A percentile compares a stretch with the other conserved stretches of the same genome.
Evolutionary conservation across 2,888 invertebrate genomes (phyloP).

Genomic region (Diaperis boleti): DNA sequence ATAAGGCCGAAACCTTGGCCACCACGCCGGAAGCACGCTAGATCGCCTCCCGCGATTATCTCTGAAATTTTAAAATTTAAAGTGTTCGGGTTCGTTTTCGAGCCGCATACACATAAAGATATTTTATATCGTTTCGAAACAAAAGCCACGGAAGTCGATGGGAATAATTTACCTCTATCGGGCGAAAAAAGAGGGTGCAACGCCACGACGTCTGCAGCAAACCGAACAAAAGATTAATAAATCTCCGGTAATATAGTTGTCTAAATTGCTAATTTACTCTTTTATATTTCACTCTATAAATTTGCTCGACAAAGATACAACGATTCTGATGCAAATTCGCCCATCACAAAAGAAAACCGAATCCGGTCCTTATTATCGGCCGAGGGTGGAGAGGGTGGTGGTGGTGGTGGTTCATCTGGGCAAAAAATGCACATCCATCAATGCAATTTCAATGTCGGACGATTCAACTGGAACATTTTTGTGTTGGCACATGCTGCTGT

Average conservation of each 20-base stretch:
- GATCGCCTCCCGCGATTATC: constrained; percentile 31
- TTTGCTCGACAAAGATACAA: constrained; percentile 40
- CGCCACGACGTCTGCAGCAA: constrained; percentile 45
- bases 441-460: constrained; percentile 31
- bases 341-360: constrained; percentile 12
- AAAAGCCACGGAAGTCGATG: constrained; percentile 48
- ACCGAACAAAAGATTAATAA: constrained; percentile 50
- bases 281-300: constrained; percentile 50
- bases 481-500: constrained; percentile 37
- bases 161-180: constrained; percentile 51
- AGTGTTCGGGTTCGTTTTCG: constrained; percentile 20
- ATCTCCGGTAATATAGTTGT: constrained; percentile 51
- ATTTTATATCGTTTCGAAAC: constrained; percentile 43
- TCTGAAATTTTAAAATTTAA: constrained; percentile 35
- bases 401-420: no score
- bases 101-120: constrained; percentile 38
- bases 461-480: constrained; percentile 37
- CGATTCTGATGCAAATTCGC: constrained; percentile 27
- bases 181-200: constrained; percentile 44
- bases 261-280: constrained; percentile 52
- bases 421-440: constrained; percentile 26
- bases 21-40: constrained; percentile 34
- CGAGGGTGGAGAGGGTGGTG: no score
- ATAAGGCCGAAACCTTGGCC: constrained; percentile 31
- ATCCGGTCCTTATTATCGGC: constrained; percentile 22